Base-by-base conservation (phyloP, 2,888 invertebrate genomes). In the Nymphalis urticae region DNA sequence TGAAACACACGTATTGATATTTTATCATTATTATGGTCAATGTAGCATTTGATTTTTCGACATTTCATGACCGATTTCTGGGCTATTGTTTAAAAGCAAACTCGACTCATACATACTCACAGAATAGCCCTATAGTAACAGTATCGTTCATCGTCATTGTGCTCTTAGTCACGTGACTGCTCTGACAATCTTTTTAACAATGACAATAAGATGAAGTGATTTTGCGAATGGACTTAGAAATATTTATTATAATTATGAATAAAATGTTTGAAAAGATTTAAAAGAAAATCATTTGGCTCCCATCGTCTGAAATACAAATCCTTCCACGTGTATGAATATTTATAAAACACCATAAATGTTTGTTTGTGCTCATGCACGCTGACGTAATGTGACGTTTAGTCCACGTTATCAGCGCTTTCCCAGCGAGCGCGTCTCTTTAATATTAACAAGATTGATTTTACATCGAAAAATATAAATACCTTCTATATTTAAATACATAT, bases 321-420 rank as follows among this genome's bases (percentile, higher is more conserved):
- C 53, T 16, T 53, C 24, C 53, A 53, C 21, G 27, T 53, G 21
- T 24, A 24, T 53, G 53, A 53, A 53, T 53, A 24, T 53, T 24
- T 53, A 53, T 13, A 53, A 53, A 53, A 53, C 24, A 42, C 21
- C 51, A 53, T 16, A 27, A 53, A 24, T 53, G 24, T 16, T 24
- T 24, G 24, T 24, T 53, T 53, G 27, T 16, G 24, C 24, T 21
- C 53, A 24, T 24, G 21, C 53, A 24, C 21, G 53, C 53, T 53
- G 42, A 42, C 42, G 42, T 42, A 42, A 42, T 42, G 42, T 42
- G 13, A 42, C 53, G 53, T 27, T 53, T 27, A 53, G 27, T 53
- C 50, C 48, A 9, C 64, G 65, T 59, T 65, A 65, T 65, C 65
- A n/a, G 42, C 59, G 50, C 24, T 42, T 65, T 65, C 65, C 58